Evolutionary conservation across 2,113 vertebrate genomes (phyloP).

Genomic region (Hemibagrus wyckioides): DNA sequence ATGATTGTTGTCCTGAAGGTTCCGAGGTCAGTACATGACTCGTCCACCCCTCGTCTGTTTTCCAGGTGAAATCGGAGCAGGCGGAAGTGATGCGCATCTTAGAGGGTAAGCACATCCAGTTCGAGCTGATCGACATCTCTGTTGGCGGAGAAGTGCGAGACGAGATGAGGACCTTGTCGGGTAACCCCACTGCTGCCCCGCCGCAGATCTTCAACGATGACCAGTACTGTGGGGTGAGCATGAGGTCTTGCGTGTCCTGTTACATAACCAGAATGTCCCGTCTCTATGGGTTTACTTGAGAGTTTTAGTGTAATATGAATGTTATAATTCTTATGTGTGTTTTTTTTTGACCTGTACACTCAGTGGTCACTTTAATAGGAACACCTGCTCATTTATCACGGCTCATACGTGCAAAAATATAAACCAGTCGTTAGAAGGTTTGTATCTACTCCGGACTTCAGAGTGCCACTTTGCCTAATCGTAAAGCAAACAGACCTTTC

Average conservation of each 20-base stretch:
- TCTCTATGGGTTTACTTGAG: background rate
- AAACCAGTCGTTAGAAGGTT: too few species aligned
- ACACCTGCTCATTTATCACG: too few species aligned
- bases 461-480: too few species aligned
- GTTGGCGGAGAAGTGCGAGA: slow-evolving; percentile 83
- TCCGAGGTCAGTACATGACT: background rate
- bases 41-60: background rate
- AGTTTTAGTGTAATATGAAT: background rate
- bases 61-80: slow-evolving; percentile 94
- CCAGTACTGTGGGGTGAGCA: slow-evolving; percentile 92
- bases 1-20: background rate
- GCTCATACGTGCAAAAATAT: too few species aligned
- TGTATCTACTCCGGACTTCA: too few species aligned
- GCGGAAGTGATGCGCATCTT: slow-evolving; percentile 88
- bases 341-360: too few species aligned
- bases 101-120: slow-evolving; percentile 89
- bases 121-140: slow-evolving; percentile 91
- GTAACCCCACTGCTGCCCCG: slow-evolving; percentile 86
- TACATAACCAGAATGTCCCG: background rate
- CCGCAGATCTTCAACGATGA: slow-evolving; percentile 95
- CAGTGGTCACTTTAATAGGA: too few species aligned
- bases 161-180: slow-evolving; percentile 88
- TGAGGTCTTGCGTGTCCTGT: background rate
- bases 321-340: background rate
- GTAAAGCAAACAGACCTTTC: too few species aligned